Percentiles rank a stretch among this genome's conserved stretches.
phyloP scores from a whole-genome alignment of 2,797 vertebrate species.

The Peromyscus nudipes region DNA sequence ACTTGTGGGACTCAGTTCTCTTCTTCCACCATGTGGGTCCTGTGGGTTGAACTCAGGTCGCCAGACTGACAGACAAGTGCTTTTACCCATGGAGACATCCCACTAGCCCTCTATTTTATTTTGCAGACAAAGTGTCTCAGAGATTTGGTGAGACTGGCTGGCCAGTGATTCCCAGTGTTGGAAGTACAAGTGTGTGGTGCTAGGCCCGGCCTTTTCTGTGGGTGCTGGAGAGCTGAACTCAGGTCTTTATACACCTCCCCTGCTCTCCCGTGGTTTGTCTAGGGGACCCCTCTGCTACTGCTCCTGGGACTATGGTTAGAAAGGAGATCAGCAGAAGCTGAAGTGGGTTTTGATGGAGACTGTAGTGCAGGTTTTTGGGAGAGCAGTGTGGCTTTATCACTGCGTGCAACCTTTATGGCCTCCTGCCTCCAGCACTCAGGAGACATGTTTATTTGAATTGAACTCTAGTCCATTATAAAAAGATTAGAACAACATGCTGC shows the following conservation, averaged over 20 bases:
- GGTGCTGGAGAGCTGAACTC: not conserved
- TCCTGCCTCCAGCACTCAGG: not conserved
- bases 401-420: not conserved
- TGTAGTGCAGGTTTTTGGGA: not conserved
- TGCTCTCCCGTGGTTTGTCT: not conserved
- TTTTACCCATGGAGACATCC: not conserved
- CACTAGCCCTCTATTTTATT: not conserved
- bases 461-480: slow-evolving; percentile 72
- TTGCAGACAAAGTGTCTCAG: not conserved
- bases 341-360: not conserved
- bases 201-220: not conserved
- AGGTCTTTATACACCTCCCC: not conserved
- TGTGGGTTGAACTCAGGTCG: not conserved
- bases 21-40: not conserved
- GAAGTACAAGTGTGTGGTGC: not conserved
- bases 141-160: not conserved
- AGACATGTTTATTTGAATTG: slow-evolving; percentile 62
- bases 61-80: not conserved
- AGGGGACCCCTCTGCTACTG: not conserved
- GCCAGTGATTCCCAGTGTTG: not conserved
- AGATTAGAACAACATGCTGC: slow-evolving; percentile 74
- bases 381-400: not conserved
- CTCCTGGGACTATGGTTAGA: not conserved
- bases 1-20: not conserved
- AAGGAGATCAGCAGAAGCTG: not conserved